Base-by-base conservation (phyloP, 2,797 vertebrate species). In the Takifugu rubripes region DNA sequence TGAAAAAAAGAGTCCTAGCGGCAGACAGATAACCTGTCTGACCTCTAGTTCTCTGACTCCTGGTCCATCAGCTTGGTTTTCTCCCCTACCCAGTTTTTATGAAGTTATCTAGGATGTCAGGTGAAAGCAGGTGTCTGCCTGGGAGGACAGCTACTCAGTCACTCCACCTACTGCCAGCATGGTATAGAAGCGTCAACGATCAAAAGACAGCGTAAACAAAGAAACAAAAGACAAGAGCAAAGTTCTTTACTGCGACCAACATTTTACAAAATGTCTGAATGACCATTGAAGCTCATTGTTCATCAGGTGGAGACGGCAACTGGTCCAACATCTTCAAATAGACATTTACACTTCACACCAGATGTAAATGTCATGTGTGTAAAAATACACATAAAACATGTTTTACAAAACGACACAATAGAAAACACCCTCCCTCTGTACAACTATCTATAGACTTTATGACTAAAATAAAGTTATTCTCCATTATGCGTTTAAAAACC, bases 401-500 rank as follows among this genome's bases (percentile, higher is more conserved):
- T 75, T 74, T 74, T 80, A 86, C 72, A 84, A 88, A 88, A 86
- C 56, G 73, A 72, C 72, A 70, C 78, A 79, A 82, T 84, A 85
- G 75, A 80, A 56, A 83, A 77, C 68, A 68, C 24, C 25, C 53
- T 25, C 59, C 61, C 49, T 56, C 45, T 54, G 67, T 71, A 75
- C 50, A 72, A 58, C 49, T 67, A 36, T 72, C 45, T 50, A 57
- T 21, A 70, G 53, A 57, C 36, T 56, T 72, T 54, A 45, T 51
- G 64, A 68, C 67, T 61, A 53, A 64, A 68, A 71, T 54, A 64
- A 61, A 72, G 55, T 53, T 25, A 50, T 70, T 66, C 52, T 60
- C 49, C 61, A 66, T 61, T 59, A 46, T 53, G 75, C 66, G 68
- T 59, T 74, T 64, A 58, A 70, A 61, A 72, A 52, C 54, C 55